Evolutionary conservation across 2,888 invertebrate genomes (phyloP).

Genomic region (Molorchus minor): DNA sequence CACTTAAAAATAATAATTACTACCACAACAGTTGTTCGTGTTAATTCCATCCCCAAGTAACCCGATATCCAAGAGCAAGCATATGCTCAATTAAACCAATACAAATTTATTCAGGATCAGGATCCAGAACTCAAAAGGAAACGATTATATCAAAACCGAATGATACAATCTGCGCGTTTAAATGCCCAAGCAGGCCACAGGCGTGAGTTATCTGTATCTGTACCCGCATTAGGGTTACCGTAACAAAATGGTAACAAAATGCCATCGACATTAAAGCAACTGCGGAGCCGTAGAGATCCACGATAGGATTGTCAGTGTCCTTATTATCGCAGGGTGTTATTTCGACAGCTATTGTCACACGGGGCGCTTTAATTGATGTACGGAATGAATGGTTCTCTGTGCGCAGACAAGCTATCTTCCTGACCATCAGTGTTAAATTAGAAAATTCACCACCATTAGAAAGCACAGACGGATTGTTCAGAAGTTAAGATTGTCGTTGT

Average conservation of each 20-base stretch:
- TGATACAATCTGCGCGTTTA: constrained; percentile 26
- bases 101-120: constrained; percentile 25
- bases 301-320: constrained; percentile 53
- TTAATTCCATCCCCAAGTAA: constrained; percentile 4
- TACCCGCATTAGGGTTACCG: constrained; percentile 44
- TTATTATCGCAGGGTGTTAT: constrained; percentile 49
- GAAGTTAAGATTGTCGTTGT: constrained; percentile 43
- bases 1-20: background rate
- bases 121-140: constrained; percentile 1
- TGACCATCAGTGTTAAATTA: constrained; percentile 45
- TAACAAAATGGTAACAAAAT: constrained; percentile 49
- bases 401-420: constrained; percentile 35
- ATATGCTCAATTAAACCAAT: constrained; percentile 30
- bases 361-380: constrained; percentile 53
- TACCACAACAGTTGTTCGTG: constrained; percentile 5
- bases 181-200: constrained; percentile 33
- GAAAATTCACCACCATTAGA: constrained; percentile 43
- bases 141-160: constrained; percentile 18
- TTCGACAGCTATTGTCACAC: constrained; percentile 55
- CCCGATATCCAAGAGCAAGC: constrained; percentile 12
- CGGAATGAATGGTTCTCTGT: constrained; percentile 45
- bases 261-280: constrained; percentile 47
- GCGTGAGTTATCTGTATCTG: constrained; percentile 46
- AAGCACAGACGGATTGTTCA: constrained; percentile 40
- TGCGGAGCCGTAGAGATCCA: constrained; percentile 47